phyloP scores from a whole-genome alignment of 2,888 invertebrate genomes.

The Temnothorax rugatulus region DNA sequence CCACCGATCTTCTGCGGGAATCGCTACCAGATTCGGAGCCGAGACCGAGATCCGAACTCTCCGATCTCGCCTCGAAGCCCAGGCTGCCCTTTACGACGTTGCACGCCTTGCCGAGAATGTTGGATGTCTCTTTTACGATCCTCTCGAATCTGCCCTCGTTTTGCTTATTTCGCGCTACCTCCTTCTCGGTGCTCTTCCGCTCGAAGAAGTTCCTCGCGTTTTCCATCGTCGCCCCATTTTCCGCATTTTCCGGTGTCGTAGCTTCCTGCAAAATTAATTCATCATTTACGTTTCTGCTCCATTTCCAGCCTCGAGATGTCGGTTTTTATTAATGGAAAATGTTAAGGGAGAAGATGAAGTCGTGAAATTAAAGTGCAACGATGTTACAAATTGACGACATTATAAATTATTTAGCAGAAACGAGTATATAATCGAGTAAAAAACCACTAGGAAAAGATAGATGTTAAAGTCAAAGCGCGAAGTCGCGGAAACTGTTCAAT shows the following conservation, averaged over 20 bases:
- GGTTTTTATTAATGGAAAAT: conserved; percentile 1
- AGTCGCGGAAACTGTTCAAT: neutral
- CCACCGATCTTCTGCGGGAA: conserved; percentile 81
- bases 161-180: conserved; percentile 70
- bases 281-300: neutral
- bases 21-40: conserved; percentile 84
- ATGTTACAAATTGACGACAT: conserved; percentile 4
- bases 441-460: neutral
- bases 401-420: conserved; percentile 4
- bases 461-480: neutral
- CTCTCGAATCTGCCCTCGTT: conserved; percentile 82
- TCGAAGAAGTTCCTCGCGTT: conserved; percentile 80
- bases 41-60: conserved; percentile 84
- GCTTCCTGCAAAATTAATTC: conserved; percentile 53
- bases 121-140: conserved; percentile 83
- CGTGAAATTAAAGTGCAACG: neutral
- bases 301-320: neutral
- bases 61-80: conserved; percentile 84
- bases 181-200: conserved; percentile 72
- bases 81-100: conserved; percentile 82
- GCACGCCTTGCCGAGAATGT: conserved; percentile 83
- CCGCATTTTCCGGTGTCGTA: conserved; percentile 10
- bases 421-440: conserved; percentile 13
- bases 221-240: conserved; percentile 66
- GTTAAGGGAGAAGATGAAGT: neutral